These are phyloP conservation scores for Euclidia mi DNA, from an alignment of 2,888 invertebrate genomes.

Conservation along the genomic window DNA sequence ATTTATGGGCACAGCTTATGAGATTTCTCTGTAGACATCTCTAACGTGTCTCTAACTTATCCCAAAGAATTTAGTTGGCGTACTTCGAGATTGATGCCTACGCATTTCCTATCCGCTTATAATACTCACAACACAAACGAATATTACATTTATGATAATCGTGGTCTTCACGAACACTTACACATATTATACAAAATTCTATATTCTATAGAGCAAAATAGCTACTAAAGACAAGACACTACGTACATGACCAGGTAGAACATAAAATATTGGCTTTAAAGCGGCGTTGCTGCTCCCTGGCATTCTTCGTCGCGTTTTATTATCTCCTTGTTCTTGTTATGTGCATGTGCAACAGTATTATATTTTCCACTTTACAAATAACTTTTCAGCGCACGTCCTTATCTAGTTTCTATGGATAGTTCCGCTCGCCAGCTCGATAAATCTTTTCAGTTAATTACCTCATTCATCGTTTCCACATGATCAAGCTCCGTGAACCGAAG, in stretches of 20 bases:
- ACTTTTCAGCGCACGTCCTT: not conserved
- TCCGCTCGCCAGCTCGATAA: not conserved
- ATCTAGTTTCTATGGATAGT: not conserved
- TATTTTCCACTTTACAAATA: not conserved
- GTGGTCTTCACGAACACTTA: not conserved
- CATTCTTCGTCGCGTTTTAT: too few relatives aligned
- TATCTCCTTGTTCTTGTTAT: too few relatives aligned
- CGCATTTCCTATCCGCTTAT: conserved; percentile 45
- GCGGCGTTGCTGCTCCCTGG: too few relatives aligned
- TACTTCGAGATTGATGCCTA: conserved; percentile 41
- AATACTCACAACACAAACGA: conserved; percentile 17
- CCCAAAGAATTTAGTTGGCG: conserved; percentile 38
- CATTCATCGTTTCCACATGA: conserved; percentile 2
- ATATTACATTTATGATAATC: conserved; percentile 17
- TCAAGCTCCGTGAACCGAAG: conserved; percentile 1
- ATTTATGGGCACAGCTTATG: conserved; percentile 54
- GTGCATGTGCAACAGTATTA: too few relatives aligned
- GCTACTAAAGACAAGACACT: too few relatives aligned
- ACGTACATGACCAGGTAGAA: too few relatives aligned
- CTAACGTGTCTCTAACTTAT: too few relatives aligned
- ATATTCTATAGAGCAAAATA: too few relatives aligned
- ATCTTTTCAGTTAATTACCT: not conserved
- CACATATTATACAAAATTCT: too few relatives aligned
- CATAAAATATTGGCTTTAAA: too few relatives aligned
- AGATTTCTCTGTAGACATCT: conserved; percentile 49